Percentiles rank a stretch among this genome's conserved stretches.
Conservation (phyloP, 2,113 vertebrate genomes). For the Dryoscopus gambensis region DNA sequence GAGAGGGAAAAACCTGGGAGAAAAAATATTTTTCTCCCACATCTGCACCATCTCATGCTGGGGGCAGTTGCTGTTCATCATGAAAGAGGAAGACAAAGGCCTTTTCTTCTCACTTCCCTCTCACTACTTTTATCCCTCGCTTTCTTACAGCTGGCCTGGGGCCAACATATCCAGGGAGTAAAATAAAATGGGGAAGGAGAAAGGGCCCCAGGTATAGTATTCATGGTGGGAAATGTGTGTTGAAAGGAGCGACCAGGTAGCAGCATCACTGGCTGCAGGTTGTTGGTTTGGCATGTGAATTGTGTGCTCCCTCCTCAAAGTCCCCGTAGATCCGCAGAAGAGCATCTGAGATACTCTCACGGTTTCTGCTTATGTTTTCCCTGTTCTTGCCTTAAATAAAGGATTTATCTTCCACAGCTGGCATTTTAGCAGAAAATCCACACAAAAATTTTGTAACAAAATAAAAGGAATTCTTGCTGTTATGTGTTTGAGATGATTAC, state of each 20-base stretch:
- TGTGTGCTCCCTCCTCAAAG: background rate
- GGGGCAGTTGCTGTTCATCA: background rate
- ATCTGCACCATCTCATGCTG: background rate
- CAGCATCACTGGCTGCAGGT: background rate
- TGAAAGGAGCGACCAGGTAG: background rate
- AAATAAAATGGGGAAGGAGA: background rate
- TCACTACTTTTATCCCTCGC: background rate
- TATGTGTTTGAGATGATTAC: background rate
- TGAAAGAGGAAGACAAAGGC: background rate
- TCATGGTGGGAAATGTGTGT: accelerated
- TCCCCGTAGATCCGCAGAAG: background rate
- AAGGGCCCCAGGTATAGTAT: background rate
- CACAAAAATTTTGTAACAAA: background rate
- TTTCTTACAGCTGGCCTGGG: background rate
- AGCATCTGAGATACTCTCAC: background rate
- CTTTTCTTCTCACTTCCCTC: background rate
- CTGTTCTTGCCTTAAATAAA: background rate
- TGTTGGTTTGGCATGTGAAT: background rate
- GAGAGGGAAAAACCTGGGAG: background rate
- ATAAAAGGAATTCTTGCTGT: background rate
- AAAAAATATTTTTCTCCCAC: background rate
- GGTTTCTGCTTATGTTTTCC: background rate
- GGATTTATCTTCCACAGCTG: background rate
- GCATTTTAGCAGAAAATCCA: background rate
- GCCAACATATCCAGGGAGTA: background rate